These are phyloP conservation scores for Clivina fossor DNA, from an alignment of 2,888 invertebrate genomes.

Conservation along the genomic window DNA sequence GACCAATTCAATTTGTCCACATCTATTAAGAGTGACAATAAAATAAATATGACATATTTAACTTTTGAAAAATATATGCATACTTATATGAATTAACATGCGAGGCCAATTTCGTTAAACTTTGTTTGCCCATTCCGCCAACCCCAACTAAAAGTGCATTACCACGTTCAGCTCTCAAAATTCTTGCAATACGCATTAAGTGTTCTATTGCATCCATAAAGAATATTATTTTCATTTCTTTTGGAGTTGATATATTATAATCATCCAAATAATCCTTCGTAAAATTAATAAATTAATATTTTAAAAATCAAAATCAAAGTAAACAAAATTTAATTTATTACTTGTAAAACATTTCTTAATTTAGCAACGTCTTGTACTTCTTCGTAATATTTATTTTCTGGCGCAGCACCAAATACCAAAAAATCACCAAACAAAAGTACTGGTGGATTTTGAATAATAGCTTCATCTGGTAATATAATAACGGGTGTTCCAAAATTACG, in stretches of 20 bases:
- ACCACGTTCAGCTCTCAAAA: slow-evolving; percentile 82
- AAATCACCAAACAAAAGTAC: slow-evolving; percentile 84
- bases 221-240: slow-evolving; percentile 82
- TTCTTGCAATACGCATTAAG: slow-evolving; percentile 79
- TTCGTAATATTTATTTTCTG: slow-evolving; percentile 75
- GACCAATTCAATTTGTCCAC: slow-evolving; percentile 85
- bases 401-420: slow-evolving; percentile 71
- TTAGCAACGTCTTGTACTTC: slow-evolving; percentile 76
- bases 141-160: slow-evolving; percentile 87
- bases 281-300: slow-evolving; percentile 8
- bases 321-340: slow-evolving; percentile 45
- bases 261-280: slow-evolving; percentile 87
- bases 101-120: slow-evolving; percentile 80
- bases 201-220: slow-evolving; percentile 91
- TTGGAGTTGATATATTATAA: slow-evolving; percentile 73
- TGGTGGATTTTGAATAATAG: slow-evolving; percentile 64
- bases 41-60: slow-evolving; percentile 21
- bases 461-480: slow-evolving; percentile 61
- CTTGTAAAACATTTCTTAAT: slow-evolving; percentile 70
- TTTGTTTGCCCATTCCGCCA: slow-evolving; percentile 89
- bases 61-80: background rate
- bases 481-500: slow-evolving; percentile 65
- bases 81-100: slow-evolving; percentile 81
- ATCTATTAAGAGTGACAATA: too few relatives aligned
- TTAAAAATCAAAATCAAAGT: slow-evolving; percentile 13